Conservation (phyloP, 2,888 invertebrate genomes). For the Fragum whitleyi region DNA sequence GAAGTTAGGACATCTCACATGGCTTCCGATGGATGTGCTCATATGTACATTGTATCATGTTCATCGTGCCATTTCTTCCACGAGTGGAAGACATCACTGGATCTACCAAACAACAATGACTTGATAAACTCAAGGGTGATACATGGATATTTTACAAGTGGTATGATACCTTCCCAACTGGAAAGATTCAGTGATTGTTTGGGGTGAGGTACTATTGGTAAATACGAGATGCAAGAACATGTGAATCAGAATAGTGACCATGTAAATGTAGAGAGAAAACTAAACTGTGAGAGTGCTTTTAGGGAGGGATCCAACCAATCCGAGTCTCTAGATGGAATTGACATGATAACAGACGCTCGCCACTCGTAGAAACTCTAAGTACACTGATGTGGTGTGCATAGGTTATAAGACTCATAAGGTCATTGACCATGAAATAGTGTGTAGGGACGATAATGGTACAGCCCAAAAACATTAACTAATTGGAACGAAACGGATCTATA, state of each 20-base stretch:
- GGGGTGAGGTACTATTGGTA: neutral
- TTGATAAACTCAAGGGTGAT: too few relatives aligned
- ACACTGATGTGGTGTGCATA: conserved; percentile 36
- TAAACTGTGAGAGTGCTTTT: neutral
- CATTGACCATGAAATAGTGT: neutral
- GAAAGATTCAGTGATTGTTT: neutral
- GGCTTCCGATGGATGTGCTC: too few relatives aligned
- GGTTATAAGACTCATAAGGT: conserved; percentile 40
- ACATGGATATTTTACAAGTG: too few relatives aligned
- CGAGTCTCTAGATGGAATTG: conserved; percentile 15
- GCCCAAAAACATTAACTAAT: too few relatives aligned
- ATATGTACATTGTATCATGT: too few relatives aligned
- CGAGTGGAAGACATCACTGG: too few relatives aligned
- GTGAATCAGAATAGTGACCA: neutral
- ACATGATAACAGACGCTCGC: conserved; percentile 37
- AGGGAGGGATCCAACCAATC: neutral
- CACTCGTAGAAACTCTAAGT: conserved; percentile 43
- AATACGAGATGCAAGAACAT: neutral
- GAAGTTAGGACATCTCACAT: too few relatives aligned
- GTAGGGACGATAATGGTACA: too few relatives aligned
- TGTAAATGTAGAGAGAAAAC: neutral
- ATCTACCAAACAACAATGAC: too few relatives aligned
- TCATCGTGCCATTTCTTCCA: too few relatives aligned
- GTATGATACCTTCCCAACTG: neutral
- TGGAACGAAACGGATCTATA: too few relatives aligned